Evolutionary conservation across 2,113 vertebrate species (phyloP).

Genomic region (Alethe diademata): DNA sequence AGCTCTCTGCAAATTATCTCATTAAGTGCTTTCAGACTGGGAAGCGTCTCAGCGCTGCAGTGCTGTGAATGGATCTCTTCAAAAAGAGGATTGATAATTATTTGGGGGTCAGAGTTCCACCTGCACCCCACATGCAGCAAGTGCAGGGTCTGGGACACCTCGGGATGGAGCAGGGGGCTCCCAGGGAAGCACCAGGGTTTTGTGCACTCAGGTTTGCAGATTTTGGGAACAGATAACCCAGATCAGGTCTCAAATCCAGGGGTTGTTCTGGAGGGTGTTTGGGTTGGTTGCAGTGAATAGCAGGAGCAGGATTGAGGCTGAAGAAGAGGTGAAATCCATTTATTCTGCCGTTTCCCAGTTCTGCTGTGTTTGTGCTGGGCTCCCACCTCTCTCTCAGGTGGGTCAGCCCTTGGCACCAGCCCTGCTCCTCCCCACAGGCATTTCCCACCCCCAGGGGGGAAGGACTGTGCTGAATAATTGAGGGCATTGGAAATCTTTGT

Average conservation of each 20-base stretch:
- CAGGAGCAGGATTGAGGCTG: neutral
- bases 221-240: neutral
- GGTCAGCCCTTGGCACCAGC: rapidly evolving
- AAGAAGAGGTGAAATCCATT: neutral
- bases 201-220: rapidly evolving
- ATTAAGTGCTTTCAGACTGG: neutral
- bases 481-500: conserved; percentile 36
- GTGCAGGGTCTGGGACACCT: rapidly evolving
- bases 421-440: neutral
- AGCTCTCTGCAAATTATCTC: neutral
- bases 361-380: rapidly evolving
- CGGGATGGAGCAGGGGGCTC: neutral
- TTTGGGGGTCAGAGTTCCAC: neutral
- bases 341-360: rapidly evolving
- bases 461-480: neutral
- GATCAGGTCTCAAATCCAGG: rapidly evolving
- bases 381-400: no score
- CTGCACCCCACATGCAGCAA: rapidly evolving
- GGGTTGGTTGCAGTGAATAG: neutral
- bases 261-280: neutral
- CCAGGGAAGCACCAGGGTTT: rapidly evolving
- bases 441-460: neutral
- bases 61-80: neutral
- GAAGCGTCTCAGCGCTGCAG: neutral
- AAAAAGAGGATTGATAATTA: neutral